Base-by-base conservation (phyloP, 2,113 vertebrate species). In the Antennarius striatus region DNA sequence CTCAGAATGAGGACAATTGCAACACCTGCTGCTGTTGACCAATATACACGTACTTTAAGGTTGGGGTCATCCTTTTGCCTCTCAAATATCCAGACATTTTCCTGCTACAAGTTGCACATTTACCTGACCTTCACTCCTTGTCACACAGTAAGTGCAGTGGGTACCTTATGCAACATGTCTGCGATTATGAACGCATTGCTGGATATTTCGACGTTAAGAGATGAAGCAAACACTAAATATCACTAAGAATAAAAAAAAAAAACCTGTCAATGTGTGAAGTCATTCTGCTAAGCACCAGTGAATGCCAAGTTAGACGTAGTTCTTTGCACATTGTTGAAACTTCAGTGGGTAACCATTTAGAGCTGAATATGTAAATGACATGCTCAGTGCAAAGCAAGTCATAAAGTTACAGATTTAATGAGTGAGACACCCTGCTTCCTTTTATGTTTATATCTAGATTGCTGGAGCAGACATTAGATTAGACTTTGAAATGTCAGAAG, bases 11-110 rank as follows among this genome's bases (percentile, higher is more conserved):
- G 4, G 48, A 56, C 43, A 48, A 68, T 15, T 73, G 36, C 6
- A 9, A 43, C 1, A 3, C 6, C 10, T 17, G 65, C 56, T 48
- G 22, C 62, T 13, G 58, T 52, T n/a, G 43, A 48, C 40, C 13
- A 5, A 64, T 65, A 80, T 77, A 12, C 46, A 67, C 68, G 72
- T 75, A 68, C 14, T 68, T 70, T 45, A 59, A 29, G 22, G 45
- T 15, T 2, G 17, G 22, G 42, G 39, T 53, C 16, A 12, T 54
- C 39, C 39, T 55, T 71, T 53, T 60, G 51, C 13, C n/a, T 67
- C 69, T 73, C 53, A 69, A 77, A 71, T 59, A 32, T 54, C 29
- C 29, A 17, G 30, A 13, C 13, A 14, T 22, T 40, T 17, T 53
- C n/a, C 30, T 49, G 30, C 29, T 71, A 43, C 45, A 36, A 51